phyloP scores from a whole-genome alignment of 2,797 vertebrate genomes.

The Gila robusta region DNA sequence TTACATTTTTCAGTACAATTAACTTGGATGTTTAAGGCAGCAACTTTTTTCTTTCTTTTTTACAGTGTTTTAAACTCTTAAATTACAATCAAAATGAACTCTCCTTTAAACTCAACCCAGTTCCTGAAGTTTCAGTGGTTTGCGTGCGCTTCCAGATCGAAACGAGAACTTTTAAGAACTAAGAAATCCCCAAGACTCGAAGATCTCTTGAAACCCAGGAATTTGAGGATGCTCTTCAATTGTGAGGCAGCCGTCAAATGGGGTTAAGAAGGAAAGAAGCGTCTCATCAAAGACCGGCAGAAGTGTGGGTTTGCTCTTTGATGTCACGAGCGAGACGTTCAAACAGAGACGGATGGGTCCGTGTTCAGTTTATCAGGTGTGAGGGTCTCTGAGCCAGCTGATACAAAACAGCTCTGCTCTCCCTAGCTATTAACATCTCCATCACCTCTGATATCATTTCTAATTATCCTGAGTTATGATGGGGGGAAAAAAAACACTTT shows the following conservation, averaged over 20 bases:
- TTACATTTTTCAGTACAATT: too few species aligned
- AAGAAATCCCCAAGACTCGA: background rate
- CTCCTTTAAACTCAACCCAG: background rate
- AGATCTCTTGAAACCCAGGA: background rate
- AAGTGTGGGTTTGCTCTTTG: slow-evolving; percentile 36
- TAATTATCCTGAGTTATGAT: slow-evolving; percentile 63
- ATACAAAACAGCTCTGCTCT: slow-evolving; percentile 21
- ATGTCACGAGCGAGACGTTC: background rate
- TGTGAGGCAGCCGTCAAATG: background rate
- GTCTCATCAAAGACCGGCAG: background rate
- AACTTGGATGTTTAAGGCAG: too few species aligned
- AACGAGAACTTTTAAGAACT: background rate
- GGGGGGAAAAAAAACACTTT: slow-evolving; percentile 70
- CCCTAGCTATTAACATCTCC: slow-evolving; percentile 43
- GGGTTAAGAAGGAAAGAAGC: background rate
- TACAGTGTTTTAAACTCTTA: background rate
- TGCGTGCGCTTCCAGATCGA: background rate
- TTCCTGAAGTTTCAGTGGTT: background rate
- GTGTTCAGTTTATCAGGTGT: background rate
- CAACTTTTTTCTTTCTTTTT: too few species aligned
- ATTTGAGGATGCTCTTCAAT: background rate
- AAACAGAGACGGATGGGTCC: background rate
- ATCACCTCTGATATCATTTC: slow-evolving; percentile 56
- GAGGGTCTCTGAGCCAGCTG: slow-evolving; percentile 21
- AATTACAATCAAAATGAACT: background rate